Evolutionary conservation across 2,888 invertebrate genomes (phyloP), one percentile per base, ranked within the genome.

Genomic region (Periphyllus acericola): DNA sequence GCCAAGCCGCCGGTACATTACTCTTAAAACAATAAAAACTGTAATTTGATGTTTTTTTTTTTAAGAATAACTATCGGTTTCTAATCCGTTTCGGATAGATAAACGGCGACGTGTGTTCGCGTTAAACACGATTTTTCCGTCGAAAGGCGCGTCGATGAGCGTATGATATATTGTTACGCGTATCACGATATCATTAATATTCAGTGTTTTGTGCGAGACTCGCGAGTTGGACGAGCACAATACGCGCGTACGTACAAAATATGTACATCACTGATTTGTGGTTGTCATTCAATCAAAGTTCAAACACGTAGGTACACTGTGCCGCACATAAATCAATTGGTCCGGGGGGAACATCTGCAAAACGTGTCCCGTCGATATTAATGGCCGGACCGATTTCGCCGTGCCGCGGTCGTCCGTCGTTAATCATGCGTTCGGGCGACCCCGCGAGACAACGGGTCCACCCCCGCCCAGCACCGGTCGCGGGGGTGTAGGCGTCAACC

Each of bases 301-400:
- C 60, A 25, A 46, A 76, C 75, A 66, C 66, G 66, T 32, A n/a
- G n/a, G 46, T 9, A 46, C 11, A 66, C 60, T 32, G 17, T 34
- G n/a, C 76, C 36, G 29, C 60, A 66, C 76, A 66, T 84, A 84
- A 84, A 84, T 84, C 84, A 84, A 66, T 76, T 40, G 55, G 32
- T 84, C 40, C 32, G 40, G 76, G 25, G 40, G 83, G 29, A 84
- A 8, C 84, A 84, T 84, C 76, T 84, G 83, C 36, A 32, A 40
- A 66, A 75, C 25, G 36, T 66, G 84, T 84, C 40, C 36, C 60
- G 17, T 66, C 14, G 66, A 66, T 76, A 84, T 84, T 40, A 84
- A 84, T 75, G 76, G 76, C 74, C 75, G 11, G 29, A 40, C 76
- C 84, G 40, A 84, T 84, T 66, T 66, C n/a, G 66, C 32, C 76